Base-by-base conservation (phyloP, 2,888 invertebrate species). In the Melipona beecheii region DNA sequence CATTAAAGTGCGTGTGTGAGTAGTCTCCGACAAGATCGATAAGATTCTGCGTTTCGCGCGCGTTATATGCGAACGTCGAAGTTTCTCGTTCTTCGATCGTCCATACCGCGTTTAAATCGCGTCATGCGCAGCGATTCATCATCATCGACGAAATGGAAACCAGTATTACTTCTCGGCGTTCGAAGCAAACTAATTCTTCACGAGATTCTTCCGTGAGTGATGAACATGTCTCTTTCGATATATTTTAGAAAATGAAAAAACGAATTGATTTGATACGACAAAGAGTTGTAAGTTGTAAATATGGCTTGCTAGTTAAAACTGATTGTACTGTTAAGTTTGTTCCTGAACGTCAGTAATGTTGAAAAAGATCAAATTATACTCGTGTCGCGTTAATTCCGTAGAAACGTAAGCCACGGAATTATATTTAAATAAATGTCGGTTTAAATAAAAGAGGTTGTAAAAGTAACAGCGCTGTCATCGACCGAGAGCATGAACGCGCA, bases 401-500 rank as follows among this genome's bases (percentile, higher is more conserved):
- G 3, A 27, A 36, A 24, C 4, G 6, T 17, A 17, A 36, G 21
- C n/a, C 4, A 2, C 4, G 17, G 50, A 36, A 66, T 2, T 17
- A 31, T 50, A 56, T 58, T 52, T 3, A 24, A 50, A 13, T 2
- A 64, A 31, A 65, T 73, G 17, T 31, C 9, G 17, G 15, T 69
- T 83, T 70, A 17, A 36, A 74, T 70, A 15, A 36, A 77, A 70
- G 15, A 50, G 3, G 1, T 68, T 17, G 24, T n/a, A 31, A 58
- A 64, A 36, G 21, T 60, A 56, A 15, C 9, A 58, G 83, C 60
- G 83, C 75, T 75, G 78, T 62, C 73, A 68, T 83, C 75, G 78
- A 56, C 31, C 31, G 21, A 50, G n/a, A 4, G 11, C 13, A 4
- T 6, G 0, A 58, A 6, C 13, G 72, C 84, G 76, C 86, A 66